phyloP scores from a whole-genome alignment of 2,888 invertebrate genomes.

The Aproaerema taeniolella region DNA sequence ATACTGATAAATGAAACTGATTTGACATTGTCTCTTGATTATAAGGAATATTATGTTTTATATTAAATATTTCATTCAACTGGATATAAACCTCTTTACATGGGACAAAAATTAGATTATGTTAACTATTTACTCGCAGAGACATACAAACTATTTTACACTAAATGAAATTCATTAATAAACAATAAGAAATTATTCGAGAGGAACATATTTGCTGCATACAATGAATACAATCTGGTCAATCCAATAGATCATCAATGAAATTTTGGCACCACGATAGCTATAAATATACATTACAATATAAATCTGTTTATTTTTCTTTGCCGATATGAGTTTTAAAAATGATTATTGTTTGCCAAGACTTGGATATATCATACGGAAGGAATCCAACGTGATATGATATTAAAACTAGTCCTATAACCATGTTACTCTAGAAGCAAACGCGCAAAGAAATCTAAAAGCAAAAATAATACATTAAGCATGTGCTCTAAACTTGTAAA shows the following conservation, averaged over 20 bases:
- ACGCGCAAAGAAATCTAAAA: conserved; percentile 24
- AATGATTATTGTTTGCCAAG: neutral
- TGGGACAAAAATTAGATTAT: too few relatives aligned
- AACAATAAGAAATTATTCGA: conserved; percentile 36
- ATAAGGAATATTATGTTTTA: too few relatives aligned
- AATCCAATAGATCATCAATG: neutral
- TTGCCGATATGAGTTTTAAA: conserved; percentile 2
- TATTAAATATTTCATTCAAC: too few relatives aligned
- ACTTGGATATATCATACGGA: too few relatives aligned
- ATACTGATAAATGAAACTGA: too few relatives aligned
- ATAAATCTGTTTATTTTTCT: neutral
- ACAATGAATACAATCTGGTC: conserved; percentile 1
- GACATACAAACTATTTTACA: conserved; percentile 1
- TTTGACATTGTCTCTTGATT: too few relatives aligned
- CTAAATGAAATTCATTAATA: conserved; percentile 13
- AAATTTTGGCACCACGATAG: conserved; percentile 9
- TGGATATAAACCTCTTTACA: too few relatives aligned
- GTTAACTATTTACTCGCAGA: too few relatives aligned
- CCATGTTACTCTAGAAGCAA: conserved; percentile 33
- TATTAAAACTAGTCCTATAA: conserved; percentile 6
- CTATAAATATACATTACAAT: conserved; percentile 1
- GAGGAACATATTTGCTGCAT: conserved; percentile 40
- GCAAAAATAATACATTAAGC: conserved; percentile 29
- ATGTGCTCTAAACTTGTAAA: conserved; percentile 46
- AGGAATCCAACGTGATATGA: too few relatives aligned